Evolutionary conservation across 1,140 invertebrate species (phyloP).

Genomic region (Drosophila sp.): DNA sequence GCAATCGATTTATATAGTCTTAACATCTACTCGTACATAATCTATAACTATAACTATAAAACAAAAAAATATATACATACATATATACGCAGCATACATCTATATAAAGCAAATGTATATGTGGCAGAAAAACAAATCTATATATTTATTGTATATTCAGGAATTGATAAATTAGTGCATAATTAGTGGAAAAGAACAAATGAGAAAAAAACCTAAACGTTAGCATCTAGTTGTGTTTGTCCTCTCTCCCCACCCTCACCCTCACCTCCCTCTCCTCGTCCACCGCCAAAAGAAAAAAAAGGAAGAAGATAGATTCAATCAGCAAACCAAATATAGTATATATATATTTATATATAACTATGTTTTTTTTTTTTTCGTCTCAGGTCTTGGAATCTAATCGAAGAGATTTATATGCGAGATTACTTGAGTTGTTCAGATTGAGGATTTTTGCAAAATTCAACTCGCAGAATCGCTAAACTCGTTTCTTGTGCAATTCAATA

Average conservation of each 20-base stretch:
- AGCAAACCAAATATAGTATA: conserved; percentile 30
- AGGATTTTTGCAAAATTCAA: not conserved
- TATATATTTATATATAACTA: conserved; percentile 3
- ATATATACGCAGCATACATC: not conserved
- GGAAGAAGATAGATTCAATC: conserved; percentile 6
- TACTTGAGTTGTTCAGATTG: not conserved
- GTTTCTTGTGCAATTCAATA: not conserved
- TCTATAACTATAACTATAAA: conserved; percentile 9
- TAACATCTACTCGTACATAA: conserved; percentile 9
- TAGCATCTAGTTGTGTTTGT: conserved; percentile 46
- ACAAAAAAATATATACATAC: not conserved
- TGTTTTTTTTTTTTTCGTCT: not conserved
- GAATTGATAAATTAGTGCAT: conserved; percentile 66
- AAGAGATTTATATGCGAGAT: not conserved
- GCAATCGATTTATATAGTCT: conserved; percentile 19
- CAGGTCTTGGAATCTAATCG: not conserved
- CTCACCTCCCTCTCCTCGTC: conserved; percentile 43
- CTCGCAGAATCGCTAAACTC: conserved; percentile 1
- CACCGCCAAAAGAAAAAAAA: conserved; percentile 1
- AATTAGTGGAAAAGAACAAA: conserved; percentile 30
- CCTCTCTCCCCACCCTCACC: not conserved
- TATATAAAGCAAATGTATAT: conserved; percentile 20
- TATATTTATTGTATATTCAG: conserved; percentile 53
- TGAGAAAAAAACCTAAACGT: conserved; percentile 17
- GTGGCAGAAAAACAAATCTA: conserved; percentile 42